A percentile compares a stretch with the other conserved stretches of the same genome.
phyloP scores from a whole-genome alignment of 2,113 vertebrate genomes.

The Nothocercus julius region DNA sequence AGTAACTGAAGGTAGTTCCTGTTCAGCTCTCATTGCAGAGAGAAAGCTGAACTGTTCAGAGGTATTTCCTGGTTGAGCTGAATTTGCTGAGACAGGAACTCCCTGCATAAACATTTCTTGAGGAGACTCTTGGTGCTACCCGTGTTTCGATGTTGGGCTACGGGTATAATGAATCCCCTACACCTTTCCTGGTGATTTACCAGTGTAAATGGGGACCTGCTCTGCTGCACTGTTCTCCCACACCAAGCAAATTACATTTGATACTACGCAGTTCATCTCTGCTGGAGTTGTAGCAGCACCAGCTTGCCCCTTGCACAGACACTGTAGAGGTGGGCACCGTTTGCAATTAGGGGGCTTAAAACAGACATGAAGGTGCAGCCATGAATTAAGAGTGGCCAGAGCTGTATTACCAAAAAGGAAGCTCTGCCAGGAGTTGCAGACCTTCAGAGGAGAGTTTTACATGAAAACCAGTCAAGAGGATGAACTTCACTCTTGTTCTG shows the following conservation, averaged over 20 bases:
- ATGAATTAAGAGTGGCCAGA: neutral
- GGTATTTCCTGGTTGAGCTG: neutral
- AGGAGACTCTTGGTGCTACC: neutral
- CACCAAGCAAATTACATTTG: neutral
- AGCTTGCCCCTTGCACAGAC: neutral
- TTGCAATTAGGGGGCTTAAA: neutral
- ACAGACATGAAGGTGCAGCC: neutral
- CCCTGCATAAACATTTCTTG: neutral
- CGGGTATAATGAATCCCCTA: rapidly evolving
- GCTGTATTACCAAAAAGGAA: neutral
- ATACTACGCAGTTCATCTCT: neutral
- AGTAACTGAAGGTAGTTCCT: neutral
- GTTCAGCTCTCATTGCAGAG: neutral
- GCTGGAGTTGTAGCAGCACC: rapidly evolving
- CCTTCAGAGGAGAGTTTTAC: neutral
- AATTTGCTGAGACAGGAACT: neutral
- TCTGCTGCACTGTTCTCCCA: neutral
- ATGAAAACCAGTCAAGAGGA: neutral
- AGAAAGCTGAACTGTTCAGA: neutral
- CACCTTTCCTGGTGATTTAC: neutral
- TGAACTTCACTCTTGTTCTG: neutral
- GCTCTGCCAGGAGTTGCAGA: neutral
- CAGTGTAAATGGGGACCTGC: neutral
- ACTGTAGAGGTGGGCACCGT: neutral
- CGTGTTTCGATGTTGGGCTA: neutral